Conservation (phyloP, 2,113 vertebrate genomes). For the Phoxinus phoxinus region DNA sequence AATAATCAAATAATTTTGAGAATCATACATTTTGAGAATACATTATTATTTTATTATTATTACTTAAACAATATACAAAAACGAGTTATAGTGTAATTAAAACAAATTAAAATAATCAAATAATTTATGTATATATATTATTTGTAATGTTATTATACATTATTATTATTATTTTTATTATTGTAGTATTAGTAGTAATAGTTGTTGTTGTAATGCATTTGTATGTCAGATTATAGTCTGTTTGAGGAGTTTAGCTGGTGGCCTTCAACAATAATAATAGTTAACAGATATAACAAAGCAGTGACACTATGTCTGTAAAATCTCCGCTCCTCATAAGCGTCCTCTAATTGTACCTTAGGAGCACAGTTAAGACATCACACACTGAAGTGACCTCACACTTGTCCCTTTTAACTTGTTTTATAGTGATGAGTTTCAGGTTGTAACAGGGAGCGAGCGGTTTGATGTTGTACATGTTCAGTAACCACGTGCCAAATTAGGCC, state of each 20-base stretch:
- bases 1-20: too few species aligned
- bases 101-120: too few species aligned
- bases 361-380: conserved; percentile 9
- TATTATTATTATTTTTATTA: neutral
- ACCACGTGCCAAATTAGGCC: neutral
- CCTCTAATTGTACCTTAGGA: conserved; percentile 36
- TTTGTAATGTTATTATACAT: neutral
- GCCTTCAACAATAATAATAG: conserved; percentile 3
- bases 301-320: conserved; percentile 32
- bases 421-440: conserved; percentile 26
- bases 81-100: too few species aligned
- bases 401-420: conserved; percentile 34
- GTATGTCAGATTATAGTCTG: neutral
- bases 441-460: neutral
- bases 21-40: too few species aligned
- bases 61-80: too few species aligned
- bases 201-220: neutral
- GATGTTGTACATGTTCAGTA: neutral
- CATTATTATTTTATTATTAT: too few species aligned
- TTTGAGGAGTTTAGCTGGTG: neutral
- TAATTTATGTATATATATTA: too few species aligned
- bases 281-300: conserved; percentile 13
- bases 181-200: neutral
- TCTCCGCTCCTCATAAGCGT: neutral
- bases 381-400: conserved; percentile 15